Evolutionary conservation across 2,797 vertebrate species (phyloP).

Genomic region (Aulostomus chinensis): DNA sequence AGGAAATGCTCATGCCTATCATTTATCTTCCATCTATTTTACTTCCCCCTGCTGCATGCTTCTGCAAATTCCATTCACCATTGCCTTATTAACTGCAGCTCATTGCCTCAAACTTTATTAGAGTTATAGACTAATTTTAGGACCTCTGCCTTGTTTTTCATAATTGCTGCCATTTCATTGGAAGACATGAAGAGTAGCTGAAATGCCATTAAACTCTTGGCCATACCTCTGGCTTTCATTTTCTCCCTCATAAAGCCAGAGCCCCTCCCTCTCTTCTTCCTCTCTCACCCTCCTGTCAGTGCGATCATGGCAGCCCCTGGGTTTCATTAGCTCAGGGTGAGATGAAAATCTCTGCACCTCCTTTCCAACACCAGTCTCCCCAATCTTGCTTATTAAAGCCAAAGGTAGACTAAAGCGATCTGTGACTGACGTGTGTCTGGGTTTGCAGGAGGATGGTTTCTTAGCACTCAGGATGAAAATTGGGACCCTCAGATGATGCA

Average conservation of each 20-base stretch:
- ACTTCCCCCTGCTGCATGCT: not conserved
- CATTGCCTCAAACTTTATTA: slow-evolving; percentile 30
- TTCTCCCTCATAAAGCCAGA: slow-evolving; percentile 54
- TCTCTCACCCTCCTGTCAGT: slow-evolving; percentile 1
- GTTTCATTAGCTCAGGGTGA: slow-evolving; percentile 57
- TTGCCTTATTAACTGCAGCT: slow-evolving; percentile 39
- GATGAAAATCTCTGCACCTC: slow-evolving; percentile 51
- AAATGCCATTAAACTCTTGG: slow-evolving; percentile 56
- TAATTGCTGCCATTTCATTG: slow-evolving; percentile 59
- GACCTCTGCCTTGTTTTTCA: slow-evolving; percentile 41
- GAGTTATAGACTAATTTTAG: slow-evolving; percentile 56
- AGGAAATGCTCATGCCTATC: too few species aligned
- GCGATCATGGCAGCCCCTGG: slow-evolving; percentile 39
- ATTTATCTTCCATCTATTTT: too few species aligned
- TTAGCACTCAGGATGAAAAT: too few species aligned
- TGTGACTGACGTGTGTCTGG: slow-evolving; percentile 14
- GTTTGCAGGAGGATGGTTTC: not conserved
- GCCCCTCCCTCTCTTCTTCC: slow-evolving; percentile 6
- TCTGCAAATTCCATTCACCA: slow-evolving; percentile 17
- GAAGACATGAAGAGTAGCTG: slow-evolving; percentile 40
- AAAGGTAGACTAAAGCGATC: slow-evolving; percentile 10
- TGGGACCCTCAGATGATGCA: too few species aligned
- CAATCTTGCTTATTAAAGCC: slow-evolving; percentile 43
- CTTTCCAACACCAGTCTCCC: slow-evolving; percentile 22
- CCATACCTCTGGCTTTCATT: slow-evolving; percentile 51